Conservation (phyloP, 2,888 invertebrate species). For the Hirtodrosophila histrioides region DNA sequence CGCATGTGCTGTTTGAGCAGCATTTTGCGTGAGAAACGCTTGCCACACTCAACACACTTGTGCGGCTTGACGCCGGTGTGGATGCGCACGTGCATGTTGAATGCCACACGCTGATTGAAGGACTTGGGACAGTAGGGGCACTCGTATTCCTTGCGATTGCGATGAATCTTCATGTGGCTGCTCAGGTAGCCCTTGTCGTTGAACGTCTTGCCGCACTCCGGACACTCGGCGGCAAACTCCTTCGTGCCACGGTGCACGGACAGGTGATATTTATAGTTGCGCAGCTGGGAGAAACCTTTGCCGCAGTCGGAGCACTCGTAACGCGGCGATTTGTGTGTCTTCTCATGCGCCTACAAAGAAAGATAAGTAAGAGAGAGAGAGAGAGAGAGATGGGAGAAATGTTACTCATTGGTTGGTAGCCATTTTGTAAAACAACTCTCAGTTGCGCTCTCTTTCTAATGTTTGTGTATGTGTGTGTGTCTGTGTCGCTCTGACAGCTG, state of each 20-base stretch:
- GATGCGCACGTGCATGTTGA: conserved; percentile 94
- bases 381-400: conserved; percentile 4
- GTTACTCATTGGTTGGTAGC: conserved; percentile 48
- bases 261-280: conserved; percentile 93
- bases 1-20: conserved; percentile 92
- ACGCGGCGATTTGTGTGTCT: conserved; percentile 84
- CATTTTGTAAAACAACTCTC: conserved; percentile 64
- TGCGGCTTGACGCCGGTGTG: conserved; percentile 93
- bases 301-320: conserved; percentile 91
- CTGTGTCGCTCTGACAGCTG: conserved; percentile 29
- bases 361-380: conserved; percentile 5
- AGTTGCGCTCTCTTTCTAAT: conserved; percentile 57
- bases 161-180: conserved; percentile 94
- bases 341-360: conserved; percentile 81
- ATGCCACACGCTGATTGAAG: conserved; percentile 94
- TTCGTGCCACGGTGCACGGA: conserved; percentile 93
- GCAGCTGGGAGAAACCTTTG: conserved; percentile 92
- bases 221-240: conserved; percentile 90
- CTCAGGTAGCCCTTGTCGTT: conserved; percentile 93
- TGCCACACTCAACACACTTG: conserved; percentile 90
- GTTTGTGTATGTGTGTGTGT: conserved; percentile 8
- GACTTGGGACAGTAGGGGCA: conserved; percentile 92
- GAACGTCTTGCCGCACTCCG: conserved; percentile 92
- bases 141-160: conserved; percentile 92
- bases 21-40: conserved; percentile 94